Conservation (phyloP, 2,113 vertebrate species). For the Anhinga anhinga region DNA sequence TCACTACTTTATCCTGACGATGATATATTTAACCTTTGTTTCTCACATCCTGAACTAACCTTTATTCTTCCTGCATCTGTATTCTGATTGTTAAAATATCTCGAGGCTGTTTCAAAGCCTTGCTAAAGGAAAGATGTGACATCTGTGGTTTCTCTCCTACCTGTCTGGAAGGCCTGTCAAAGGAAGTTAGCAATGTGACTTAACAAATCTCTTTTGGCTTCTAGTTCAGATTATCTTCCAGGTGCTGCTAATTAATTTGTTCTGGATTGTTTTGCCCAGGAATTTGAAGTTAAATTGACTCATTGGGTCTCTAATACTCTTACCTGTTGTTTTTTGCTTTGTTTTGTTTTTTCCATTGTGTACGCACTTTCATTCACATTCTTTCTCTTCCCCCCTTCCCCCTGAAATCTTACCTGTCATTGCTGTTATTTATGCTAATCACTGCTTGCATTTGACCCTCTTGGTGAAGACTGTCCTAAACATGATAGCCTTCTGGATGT, state of each 20-base stretch:
- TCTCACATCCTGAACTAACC: background rate
- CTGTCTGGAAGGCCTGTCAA: background rate
- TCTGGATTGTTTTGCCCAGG: background rate
- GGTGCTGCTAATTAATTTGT: background rate
- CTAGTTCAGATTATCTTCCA: constrained; percentile 5
- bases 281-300: background rate
- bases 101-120: background rate
- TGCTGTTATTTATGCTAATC: background rate
- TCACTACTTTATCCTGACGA: background rate
- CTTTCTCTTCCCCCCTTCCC: background rate
- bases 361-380: background rate
- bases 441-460: background rate
- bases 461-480: background rate
- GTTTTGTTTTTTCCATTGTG: background rate
- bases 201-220: background rate
- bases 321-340: background rate
- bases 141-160: background rate
- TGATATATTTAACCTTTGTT: constrained; percentile 17
- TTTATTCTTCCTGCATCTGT: background rate
- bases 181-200: background rate
- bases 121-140: background rate
- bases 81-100: background rate
- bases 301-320: background rate
- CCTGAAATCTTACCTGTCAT: background rate
- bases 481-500: background rate